Base-by-base conservation (phyloP, 2,797 vertebrate species). In the Brotula barbata region DNA sequence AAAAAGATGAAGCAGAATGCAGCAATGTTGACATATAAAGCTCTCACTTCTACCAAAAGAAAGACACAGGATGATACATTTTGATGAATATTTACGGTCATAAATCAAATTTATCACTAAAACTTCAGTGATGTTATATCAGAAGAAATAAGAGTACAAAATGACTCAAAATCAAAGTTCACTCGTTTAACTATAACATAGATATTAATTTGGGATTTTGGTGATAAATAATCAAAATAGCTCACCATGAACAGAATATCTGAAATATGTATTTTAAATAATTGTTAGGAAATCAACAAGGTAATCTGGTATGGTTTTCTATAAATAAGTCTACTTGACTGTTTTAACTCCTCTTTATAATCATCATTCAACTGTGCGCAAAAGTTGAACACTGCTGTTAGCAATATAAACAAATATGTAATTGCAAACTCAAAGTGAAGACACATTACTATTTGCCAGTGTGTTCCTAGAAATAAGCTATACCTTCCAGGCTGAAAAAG, bases 401-500 rank as follows among this genome's bases (percentile, higher is more conserved):
- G 3, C 33, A n/a, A 16, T 17, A 36, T 50, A 1, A 60, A 53
- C 48, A 47, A 5, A 47, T 17, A 25, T 46, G 13, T 6, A 33
- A 34, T 43, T 1, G 8, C 14, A 51, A 52, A 45, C 61, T 55
- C 2, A 75, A 75, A 44, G 19, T 40, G 21, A 9, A 8, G 43
- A 16, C 22, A 39, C 25, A 46, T 5, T 14, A 58, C 39, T 65
- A 51, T 31, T 51, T 33, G 42, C 39, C 42, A 34, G 11, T 28
- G 39, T 37, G 54, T 42, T 37, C 23, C 33, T 20, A 59, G 33
- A 28, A 51, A 65, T 75, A 48, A 71, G 72, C 36, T 60, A 72
- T 74, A 83, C 81, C 84, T 84, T 84, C 73, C 84, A 80, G 76
- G 87, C 55, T 20, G 14, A 40, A 43, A 44, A 41, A 57, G 14